Base-by-base conservation (phyloP, 2,797 vertebrate species). In the Spheniscus humboldti region DNA sequence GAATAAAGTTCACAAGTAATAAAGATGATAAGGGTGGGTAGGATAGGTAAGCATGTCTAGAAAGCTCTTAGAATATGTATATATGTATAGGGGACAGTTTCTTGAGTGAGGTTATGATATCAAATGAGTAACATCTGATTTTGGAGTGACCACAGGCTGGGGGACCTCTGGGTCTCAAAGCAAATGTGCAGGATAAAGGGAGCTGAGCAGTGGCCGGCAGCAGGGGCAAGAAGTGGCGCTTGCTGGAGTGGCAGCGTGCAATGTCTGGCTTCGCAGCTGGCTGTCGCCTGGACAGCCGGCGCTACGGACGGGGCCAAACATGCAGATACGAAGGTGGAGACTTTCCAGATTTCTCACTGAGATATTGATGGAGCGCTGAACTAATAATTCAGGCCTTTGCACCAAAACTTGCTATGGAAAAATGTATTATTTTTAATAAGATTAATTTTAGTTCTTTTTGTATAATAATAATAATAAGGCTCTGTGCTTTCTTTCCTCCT, bases 161-260 rank as follows among this genome's bases (percentile, higher is more conserved):
- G 31, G 41, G 7, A 68, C n/a, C 45, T 88, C 63, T 63, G 24
- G 3, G 28, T 88, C 41, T 71, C 57, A 43, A 66, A 30, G 35
- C 3, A 1, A 69, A 62, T 2, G 8, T 30, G 33, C 62, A 47
- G 33, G 41, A 23, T 20, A 18, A 55, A 39, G 43, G 59, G 53
- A 76, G 50, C 9, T 0, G 1, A 43, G 64, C 0, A 4, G 39
- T 19, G 43, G 39, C 28, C 1, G 8, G 71, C 57, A 55, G 57
- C 69, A 15, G 64, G 16, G 20, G 8, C 0, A 1, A 77, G 53
- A 48, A 75, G 27, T 6, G 30, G 62, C 8, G 3, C 33, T 63
- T 23, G 43, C 79, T 30, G n/a, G 48, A 37, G 27, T 0, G 0
- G 47, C 22, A 30, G 47, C 0, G 12, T 18, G 53, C 17, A 13